Percentiles rank a stretch among this genome's conserved stretches.
These are phyloP conservation scores for Aphodius sticticus DNA, from an alignment of 2,888 invertebrate species.

Conservation along the genomic window DNA sequence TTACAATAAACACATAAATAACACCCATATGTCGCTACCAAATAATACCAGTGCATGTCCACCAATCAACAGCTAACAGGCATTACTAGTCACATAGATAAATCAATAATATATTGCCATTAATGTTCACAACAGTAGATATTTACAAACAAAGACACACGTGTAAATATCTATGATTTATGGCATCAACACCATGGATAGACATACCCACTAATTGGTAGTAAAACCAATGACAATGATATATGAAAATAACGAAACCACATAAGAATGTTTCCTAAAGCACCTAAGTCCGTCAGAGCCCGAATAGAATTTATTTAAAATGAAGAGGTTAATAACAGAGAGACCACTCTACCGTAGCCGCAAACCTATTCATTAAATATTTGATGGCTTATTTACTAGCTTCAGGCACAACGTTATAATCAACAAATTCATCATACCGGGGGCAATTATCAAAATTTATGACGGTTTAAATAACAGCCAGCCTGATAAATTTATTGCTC, in stretches of 20 bases:
- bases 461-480: background rate
- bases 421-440: background rate
- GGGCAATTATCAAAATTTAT: background rate
- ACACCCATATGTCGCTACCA: background rate
- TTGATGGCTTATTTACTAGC: background rate
- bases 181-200: too few relatives aligned
- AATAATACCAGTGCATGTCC: background rate
- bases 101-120: background rate
- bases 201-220: too few relatives aligned
- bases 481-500: background rate
- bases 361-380: background rate
- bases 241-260: too few relatives aligned
- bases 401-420: background rate
- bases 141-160: too few relatives aligned
- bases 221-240: too few relatives aligned
- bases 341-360: background rate
- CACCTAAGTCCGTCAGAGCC: background rate
- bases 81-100: background rate
- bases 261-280: background rate
- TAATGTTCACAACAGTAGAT: background rate
- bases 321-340: background rate
- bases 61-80: background rate
- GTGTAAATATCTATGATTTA: too few relatives aligned
- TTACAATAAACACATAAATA: background rate
- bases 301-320: background rate